Percentiles rank a stretch among this genome's conserved stretches.
These are phyloP conservation scores for Andrena bicolor DNA, from an alignment of 2,888 invertebrate genomes.

Conservation along the genomic window DNA sequence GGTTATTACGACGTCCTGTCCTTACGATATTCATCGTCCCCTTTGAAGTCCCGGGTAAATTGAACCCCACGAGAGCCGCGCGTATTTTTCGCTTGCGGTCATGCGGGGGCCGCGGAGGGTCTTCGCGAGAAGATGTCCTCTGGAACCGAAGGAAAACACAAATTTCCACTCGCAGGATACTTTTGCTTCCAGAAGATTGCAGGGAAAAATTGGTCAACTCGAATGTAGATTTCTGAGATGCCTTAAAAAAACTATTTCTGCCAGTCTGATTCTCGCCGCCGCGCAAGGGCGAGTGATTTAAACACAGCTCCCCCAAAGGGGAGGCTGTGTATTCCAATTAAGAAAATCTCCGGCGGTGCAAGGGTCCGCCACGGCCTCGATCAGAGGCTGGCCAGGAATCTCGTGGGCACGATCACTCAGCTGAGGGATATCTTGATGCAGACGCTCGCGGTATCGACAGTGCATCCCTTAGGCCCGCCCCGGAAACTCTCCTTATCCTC, in stretches of 20 bases:
- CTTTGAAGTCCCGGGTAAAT: constrained; percentile 71
- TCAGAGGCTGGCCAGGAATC: constrained; percentile 77
- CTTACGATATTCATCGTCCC: constrained; percentile 74
- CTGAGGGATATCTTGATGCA: constrained; percentile 70
- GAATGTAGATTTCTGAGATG: not conserved
- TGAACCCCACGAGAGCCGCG: constrained; percentile 57
- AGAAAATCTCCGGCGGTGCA: constrained; percentile 39
- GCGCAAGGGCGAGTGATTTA: not conserved
- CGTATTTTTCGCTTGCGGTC: constrained; percentile 56
- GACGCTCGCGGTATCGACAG: constrained; percentile 67
- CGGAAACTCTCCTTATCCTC: constrained; percentile 60
- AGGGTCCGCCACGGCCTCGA: constrained; percentile 60
- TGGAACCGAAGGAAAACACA: not conserved
- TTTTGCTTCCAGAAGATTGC: not conserved
- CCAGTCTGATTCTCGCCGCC: not conserved
- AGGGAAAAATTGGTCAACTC: not conserved
- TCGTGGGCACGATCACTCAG: constrained; percentile 80
- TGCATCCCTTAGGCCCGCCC: constrained; percentile 70
- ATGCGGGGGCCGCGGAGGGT: constrained; percentile 10
- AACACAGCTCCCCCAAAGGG: not conserved
- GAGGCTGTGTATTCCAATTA: constrained; percentile 34
- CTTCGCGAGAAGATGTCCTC: not conserved
- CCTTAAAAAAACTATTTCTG: not conserved
- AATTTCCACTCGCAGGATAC: not conserved
- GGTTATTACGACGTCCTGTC: constrained; percentile 78